A percentile compares a stretch with the other conserved stretches of the same genome.
Evolutionary conservation across 2,113 vertebrate genomes (phyloP).

Genomic region (Hirundichthys speculiger): DNA sequence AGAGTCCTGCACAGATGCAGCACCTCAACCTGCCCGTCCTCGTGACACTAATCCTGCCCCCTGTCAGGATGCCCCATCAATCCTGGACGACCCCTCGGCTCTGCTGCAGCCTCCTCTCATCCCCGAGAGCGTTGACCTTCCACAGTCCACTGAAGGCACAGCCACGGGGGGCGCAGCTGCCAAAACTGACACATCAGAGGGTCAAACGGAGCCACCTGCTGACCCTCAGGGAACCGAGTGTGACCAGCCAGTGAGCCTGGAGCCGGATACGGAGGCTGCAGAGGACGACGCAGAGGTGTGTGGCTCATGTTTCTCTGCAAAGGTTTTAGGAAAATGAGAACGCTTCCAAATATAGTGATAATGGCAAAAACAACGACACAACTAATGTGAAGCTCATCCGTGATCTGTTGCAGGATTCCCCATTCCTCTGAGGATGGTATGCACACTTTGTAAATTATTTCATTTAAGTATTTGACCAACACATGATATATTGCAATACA

Average conservation of each 20-base stretch:
- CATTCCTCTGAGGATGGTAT: no score
- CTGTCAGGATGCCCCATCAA: conserved; percentile 25
- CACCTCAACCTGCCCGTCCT: conserved; percentile 11
- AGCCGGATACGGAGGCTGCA: conserved; percentile 45
- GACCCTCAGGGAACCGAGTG: conserved; percentile 69
- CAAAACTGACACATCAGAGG: conserved; percentile 2
- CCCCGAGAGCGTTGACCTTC: conserved; percentile 6
- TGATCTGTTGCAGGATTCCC: no score
- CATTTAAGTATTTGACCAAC: no score
- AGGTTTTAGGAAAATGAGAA: no score
- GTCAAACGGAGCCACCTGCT: conserved; percentile 11
- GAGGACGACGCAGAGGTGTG: conserved; percentile 66
- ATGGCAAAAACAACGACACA: no score
- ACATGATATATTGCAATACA: no score
- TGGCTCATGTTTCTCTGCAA: not conserved
- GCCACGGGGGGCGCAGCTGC: conserved; percentile 15
- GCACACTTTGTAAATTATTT: no score
- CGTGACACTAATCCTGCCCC: conserved; percentile 18
- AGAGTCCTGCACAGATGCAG: conserved; percentile 33
- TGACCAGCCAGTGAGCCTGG: conserved; percentile 80
- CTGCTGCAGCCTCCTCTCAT: conserved; percentile 24
- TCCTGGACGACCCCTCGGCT: not conserved
- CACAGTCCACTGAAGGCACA: conserved; percentile 1
- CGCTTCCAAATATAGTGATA: no score
- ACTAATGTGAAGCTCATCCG: no score